A percentile compares a stretch with the other conserved stretches of the same genome.
These are phyloP conservation scores for Caenorhabditis wallacei DNA, from an alignment of 2,888 invertebrate species.

Conservation along the genomic window DNA sequence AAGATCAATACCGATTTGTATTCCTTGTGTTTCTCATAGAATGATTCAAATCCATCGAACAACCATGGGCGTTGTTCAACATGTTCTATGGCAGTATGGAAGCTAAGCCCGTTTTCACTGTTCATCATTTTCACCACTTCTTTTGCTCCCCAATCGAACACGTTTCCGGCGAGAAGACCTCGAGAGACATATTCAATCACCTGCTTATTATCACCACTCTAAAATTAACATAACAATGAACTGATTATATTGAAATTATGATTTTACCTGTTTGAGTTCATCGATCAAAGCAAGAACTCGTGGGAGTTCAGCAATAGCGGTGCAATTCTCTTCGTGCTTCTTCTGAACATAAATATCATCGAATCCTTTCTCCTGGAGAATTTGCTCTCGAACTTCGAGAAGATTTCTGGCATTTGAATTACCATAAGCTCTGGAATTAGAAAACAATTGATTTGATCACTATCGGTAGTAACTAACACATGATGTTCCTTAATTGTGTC, in stretches of 20 bases:
- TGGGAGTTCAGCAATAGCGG: slow-evolving; percentile 88
- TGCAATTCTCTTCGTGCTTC: slow-evolving; percentile 88
- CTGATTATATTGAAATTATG: neutral
- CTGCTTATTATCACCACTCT: slow-evolving; percentile 1
- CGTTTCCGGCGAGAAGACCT: slow-evolving; percentile 89
- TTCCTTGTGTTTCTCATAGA: slow-evolving; percentile 87
- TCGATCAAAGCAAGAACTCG: slow-evolving; percentile 88
- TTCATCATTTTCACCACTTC: slow-evolving; percentile 92
- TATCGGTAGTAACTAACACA: slow-evolving; percentile 78
- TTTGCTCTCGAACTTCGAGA: slow-evolving; percentile 94
- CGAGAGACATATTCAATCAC: slow-evolving; percentile 57
- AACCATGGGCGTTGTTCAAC: slow-evolving; percentile 95
- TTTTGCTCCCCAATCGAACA: slow-evolving; percentile 98
- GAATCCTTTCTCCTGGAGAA: slow-evolving; percentile 93
- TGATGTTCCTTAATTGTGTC: slow-evolving; percentile 90
- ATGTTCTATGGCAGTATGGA: slow-evolving; percentile 90
- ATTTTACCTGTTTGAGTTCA: slow-evolving; percentile 77
- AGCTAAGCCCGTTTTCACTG: slow-evolving; percentile 88
- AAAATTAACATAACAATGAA: neutral
- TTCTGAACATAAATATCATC: slow-evolving; percentile 88
- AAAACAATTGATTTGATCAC: neutral
- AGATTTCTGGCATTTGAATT: slow-evolving; percentile 92
- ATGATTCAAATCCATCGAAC: slow-evolving; percentile 91
- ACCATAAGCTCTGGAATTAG: slow-evolving; percentile 87
- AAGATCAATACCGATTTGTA: slow-evolving; percentile 95